Evolutionary conservation across 2,113 vertebrate species (phyloP), one percentile per base, ranked within the genome.

Genomic region (Grallaria varia): DNA sequence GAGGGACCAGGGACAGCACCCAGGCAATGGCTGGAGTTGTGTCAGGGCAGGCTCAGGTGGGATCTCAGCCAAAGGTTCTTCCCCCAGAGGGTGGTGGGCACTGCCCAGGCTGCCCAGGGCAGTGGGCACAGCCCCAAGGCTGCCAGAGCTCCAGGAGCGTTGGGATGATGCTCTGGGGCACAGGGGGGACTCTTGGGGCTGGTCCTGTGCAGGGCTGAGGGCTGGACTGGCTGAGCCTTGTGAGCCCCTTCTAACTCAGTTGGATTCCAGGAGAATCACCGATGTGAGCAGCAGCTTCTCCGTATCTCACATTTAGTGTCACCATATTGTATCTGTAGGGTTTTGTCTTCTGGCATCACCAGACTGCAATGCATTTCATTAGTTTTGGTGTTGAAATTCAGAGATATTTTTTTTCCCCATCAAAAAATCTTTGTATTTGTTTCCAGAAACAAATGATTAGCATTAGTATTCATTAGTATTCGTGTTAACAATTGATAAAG

Each of bases 381-480:
- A 80, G 77, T 83, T 87, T 80, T 59, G 49, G 42, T 25, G 71
- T 88, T 91, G 71, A 93, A 93, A 95, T 96, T 94, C 93, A 76
- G 74, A 50, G 71, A 82, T 12, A 20, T 58, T 80, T 92, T 6
- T 4, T 1, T 1, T 5, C 16, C 14, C 40, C 89, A 37, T 93
- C 87, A 74, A 96, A 77, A 77, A 91, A 91, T 96, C 91, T 93
- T 84, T 74, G 55, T 93, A 90, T 97, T 97, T 96, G 82, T 97
- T 97, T 96, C 90, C 90, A 90, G 96, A 96, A 97, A 97, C 91
- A 97, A 96, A 96, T 83, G 90, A 96, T 96, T 85, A 96, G 60
- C 93, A 97, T 96, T 97, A 95, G 87, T 96, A 96, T 95, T 96
- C 93, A 97, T 97, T 97, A 94, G 90, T 94, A 95, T 95, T 96